These are phyloP conservation scores for Austrofundulus limnaeus DNA, from an alignment of 2,113 vertebrate genomes.

Conservation along the genomic window DNA sequence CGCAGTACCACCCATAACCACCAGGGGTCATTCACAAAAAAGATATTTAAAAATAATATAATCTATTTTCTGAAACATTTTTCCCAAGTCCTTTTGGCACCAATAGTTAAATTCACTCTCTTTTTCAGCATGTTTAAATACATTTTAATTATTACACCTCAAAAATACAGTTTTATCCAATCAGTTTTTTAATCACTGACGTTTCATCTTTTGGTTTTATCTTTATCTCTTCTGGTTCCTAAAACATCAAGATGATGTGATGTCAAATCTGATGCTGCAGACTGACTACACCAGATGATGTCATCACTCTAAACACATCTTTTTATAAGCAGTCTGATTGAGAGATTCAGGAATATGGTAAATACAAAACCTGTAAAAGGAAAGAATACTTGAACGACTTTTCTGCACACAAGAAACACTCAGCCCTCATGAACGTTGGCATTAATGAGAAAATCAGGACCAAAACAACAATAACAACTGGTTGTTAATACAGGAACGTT, in stretches of 20 bases:
- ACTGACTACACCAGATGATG: background rate
- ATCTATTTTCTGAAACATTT: too few relatives aligned
- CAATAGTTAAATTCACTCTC: background rate
- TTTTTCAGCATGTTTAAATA: background rate
- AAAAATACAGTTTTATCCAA: background rate
- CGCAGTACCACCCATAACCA: background rate
- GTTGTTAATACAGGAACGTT: slow-evolving; percentile 14
- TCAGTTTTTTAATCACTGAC: background rate
- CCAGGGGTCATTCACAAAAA: background rate
- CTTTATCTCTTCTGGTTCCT: background rate
- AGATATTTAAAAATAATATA: background rate
- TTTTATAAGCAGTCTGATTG: background rate
- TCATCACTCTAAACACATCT: background rate
- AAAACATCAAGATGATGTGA: background rate
- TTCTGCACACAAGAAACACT: slow-evolving; percentile 12
- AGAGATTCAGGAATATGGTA: slow-evolving; percentile 3
- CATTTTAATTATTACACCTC: background rate
- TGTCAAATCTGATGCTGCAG: background rate
- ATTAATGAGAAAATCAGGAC: slow-evolving; percentile 15
- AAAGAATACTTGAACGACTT: background rate
- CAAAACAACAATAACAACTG: slow-evolving; percentile 20
- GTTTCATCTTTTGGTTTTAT: background rate
- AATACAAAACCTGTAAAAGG: background rate
- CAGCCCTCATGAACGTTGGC: slow-evolving; percentile 5
- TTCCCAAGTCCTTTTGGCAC: background rate